These are phyloP conservation scores for Brassicogethes aeneus DNA, from an alignment of 2,888 invertebrate genomes.

Conservation along the genomic window DNA sequence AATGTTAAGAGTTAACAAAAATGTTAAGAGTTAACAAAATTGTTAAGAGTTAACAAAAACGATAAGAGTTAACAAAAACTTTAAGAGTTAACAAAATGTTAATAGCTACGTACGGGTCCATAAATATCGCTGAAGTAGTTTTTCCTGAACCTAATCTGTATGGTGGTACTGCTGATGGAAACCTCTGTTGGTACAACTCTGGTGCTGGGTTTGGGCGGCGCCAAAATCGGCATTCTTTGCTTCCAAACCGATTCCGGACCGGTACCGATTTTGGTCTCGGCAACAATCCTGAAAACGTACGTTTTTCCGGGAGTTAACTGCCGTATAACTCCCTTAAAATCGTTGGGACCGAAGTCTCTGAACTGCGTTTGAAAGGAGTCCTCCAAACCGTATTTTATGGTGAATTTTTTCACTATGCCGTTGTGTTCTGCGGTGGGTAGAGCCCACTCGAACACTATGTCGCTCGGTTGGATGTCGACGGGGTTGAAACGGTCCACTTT, in stretches of 20 bases:
- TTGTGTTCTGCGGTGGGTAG: constrained; percentile 70
- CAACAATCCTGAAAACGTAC: constrained; percentile 76
- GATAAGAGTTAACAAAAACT: too few relatives aligned
- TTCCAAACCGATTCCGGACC: constrained; percentile 64
- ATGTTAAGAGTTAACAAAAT: too few relatives aligned
- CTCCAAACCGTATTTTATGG: constrained; percentile 69
- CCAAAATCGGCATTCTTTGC: constrained; percentile 76
- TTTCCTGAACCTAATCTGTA: constrained; percentile 77
- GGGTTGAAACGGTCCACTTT: constrained; percentile 69
- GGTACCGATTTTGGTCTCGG: constrained; percentile 74
- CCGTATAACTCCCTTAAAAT: constrained; percentile 59
- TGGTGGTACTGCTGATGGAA: constrained; percentile 64
- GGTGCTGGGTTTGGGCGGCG: constrained; percentile 60
- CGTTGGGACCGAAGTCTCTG: constrained; percentile 57
- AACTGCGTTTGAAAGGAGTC: constrained; percentile 48
- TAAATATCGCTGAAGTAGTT: constrained; percentile 84
- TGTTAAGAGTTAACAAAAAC: too few relatives aligned
- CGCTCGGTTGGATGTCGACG: constrained; percentile 70
- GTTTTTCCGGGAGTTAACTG: constrained; percentile 71
- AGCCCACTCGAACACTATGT: constrained; percentile 74
- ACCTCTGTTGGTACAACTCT: constrained; percentile 72
- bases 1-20: too few relatives aligned
- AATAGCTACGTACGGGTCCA: too few relatives aligned
- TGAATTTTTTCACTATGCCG: constrained; percentile 73
- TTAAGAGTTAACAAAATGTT: too few relatives aligned